Evolutionary conservation across 2,797 vertebrate genomes (phyloP).

Genomic region (Spinibarbus caldwelli): DNA sequence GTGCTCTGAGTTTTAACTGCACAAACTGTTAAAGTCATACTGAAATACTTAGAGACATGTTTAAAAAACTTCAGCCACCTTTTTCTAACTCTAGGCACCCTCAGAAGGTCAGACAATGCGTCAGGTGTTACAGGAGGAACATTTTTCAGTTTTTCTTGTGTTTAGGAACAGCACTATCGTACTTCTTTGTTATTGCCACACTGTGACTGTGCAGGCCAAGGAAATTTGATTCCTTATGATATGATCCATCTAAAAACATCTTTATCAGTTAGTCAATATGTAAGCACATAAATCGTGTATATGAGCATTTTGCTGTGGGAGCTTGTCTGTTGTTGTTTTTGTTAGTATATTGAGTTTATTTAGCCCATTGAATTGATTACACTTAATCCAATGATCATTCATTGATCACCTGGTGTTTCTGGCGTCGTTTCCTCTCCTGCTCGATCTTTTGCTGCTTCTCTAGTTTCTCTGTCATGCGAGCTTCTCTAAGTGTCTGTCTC

Average conservation of each 20-base stretch:
- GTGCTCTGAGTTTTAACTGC: not conserved
- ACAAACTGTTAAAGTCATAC: not conserved
- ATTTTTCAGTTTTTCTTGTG: not conserved
- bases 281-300: not conserved
- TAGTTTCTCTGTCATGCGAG: constrained; percentile 97
- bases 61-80: not conserved
- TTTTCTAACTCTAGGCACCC: not conserved
- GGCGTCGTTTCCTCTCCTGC: constrained; percentile 94
- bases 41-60: not conserved
- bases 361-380: not conserved
- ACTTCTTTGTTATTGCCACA: not conserved
- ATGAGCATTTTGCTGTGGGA: not conserved
- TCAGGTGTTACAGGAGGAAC: not conserved
- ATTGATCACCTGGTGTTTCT: constrained; percentile 92
- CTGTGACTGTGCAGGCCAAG: not conserved
- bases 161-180: not conserved
- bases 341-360: not conserved
- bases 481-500: constrained; percentile 93
- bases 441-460: constrained; percentile 99
- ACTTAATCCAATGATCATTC: not conserved
- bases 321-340: not conserved
- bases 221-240: not conserved
- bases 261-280: not conserved
- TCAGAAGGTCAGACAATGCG: not conserved
- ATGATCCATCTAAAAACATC: not conserved